A percentile compares a stretch with the other conserved stretches of the same genome.
These are phyloP conservation scores for Lophius americanus DNA, from an alignment of 2,797 vertebrate genomes.

Conservation along the genomic window DNA sequence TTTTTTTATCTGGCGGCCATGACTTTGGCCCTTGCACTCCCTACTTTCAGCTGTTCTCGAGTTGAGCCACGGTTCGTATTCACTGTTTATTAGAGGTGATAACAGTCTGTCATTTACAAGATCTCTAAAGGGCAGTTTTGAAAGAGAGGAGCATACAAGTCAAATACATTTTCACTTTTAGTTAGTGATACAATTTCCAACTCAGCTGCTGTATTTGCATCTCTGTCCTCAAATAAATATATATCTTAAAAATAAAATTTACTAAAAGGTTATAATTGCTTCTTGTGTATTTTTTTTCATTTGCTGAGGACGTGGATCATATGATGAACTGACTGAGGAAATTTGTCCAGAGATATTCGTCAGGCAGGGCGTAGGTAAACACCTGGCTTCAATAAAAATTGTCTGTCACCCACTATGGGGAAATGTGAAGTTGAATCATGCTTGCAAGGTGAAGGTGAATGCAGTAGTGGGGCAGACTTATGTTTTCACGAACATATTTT, in stretches of 20 bases:
- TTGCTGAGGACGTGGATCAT: conserved; percentile 44
- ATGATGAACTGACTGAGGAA: conserved; percentile 67
- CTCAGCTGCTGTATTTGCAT: conserved; percentile 24
- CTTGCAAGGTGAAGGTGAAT: conserved; percentile 84
- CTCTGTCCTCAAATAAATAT: conserved; percentile 18
- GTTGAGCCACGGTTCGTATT: conserved; percentile 23
- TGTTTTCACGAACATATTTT: conserved; percentile 89
- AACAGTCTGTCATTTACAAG: not conserved
- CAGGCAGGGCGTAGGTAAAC: conserved; percentile 63
- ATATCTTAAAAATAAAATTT: conserved; percentile 9
- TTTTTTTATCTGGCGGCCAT: conserved; percentile 19
- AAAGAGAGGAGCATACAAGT: conserved; percentile 2
- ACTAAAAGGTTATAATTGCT: conserved; percentile 19
- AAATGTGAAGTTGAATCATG: conserved; percentile 81
- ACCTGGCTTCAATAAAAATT: conserved; percentile 84
- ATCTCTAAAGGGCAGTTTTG: conserved; percentile 1
- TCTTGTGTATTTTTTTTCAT: conserved; percentile 39
- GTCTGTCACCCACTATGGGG: conserved; percentile 67
- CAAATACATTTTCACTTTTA: not conserved
- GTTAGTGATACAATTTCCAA: conserved; percentile 14
- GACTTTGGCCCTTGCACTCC: conserved; percentile 37
- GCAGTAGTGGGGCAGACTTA: conserved; percentile 72
- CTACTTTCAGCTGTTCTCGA: conserved; percentile 16
- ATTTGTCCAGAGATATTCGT: conserved; percentile 61
- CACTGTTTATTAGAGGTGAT: conserved; percentile 6